Percentiles rank a stretch among this genome's conserved stretches.
Evolutionary conservation across 92 coral and sea anemone species (phyloP).

Genomic region (Nematostella vectensis): DNA sequence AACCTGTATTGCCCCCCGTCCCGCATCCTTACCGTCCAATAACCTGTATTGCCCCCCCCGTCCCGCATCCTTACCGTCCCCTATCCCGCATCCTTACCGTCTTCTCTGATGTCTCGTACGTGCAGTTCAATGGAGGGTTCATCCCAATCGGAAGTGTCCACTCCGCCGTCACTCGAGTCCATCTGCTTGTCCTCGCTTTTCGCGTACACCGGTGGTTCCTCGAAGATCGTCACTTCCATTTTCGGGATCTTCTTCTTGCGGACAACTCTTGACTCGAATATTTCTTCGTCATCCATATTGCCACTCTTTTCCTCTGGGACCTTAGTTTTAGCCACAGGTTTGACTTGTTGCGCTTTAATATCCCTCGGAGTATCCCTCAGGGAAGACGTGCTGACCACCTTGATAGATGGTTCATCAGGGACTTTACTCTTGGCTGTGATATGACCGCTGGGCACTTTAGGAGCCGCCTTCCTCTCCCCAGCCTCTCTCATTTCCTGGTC

Average conservation of each 20-base stretch:
- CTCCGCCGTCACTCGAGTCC: conserved; percentile 81
- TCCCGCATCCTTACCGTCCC: too few species aligned
- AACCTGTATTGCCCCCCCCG: too few species aligned
- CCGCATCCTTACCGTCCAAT: too few species aligned
- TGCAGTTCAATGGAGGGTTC: conserved; percentile 67
- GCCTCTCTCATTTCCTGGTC: conserved; percentile 57
- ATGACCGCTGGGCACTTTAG: conserved; percentile 48
- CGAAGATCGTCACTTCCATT: conserved; percentile 54
- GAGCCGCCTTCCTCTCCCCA: conserved; percentile 4
- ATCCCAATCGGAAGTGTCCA: conserved; percentile 37
- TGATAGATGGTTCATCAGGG: not conserved
- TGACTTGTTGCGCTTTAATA: not conserved
- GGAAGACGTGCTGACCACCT: not conserved
- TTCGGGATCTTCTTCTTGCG: conserved; percentile 49
- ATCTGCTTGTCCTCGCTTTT: conserved; percentile 45
- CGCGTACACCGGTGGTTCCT: conserved; percentile 71
- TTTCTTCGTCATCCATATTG: conserved; percentile 10
- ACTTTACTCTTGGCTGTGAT: not conserved
- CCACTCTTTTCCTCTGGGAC: not conserved
- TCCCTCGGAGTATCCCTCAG: not conserved
- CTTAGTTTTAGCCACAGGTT: not conserved
- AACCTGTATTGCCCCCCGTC: too few species aligned
- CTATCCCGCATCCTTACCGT: too few species aligned
- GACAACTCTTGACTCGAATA: conserved; percentile 52
- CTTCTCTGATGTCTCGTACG: conserved; percentile 72